Evolutionary conservation across 2,888 invertebrate species (phyloP).

Genomic region (Hyposoter dolosus): DNA sequence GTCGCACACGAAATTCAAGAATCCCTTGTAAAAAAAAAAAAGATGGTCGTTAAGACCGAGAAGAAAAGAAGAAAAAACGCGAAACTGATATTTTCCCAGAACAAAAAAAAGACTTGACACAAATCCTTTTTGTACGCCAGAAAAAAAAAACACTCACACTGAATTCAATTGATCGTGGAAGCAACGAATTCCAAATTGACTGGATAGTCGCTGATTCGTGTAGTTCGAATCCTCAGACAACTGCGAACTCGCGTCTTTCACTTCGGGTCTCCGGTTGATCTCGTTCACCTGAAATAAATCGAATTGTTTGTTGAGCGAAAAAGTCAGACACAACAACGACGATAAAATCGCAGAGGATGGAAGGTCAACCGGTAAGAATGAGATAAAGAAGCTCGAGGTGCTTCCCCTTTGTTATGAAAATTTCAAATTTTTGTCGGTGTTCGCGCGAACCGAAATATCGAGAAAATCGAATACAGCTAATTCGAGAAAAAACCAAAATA

Average conservation of each 20-base stretch:
- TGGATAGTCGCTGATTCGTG: constrained; percentile 24
- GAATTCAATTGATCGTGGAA: constrained; percentile 56
- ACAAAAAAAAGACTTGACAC: background rate
- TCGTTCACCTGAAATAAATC: constrained; percentile 70
- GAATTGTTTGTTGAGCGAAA: constrained; percentile 13
- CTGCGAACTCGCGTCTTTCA: constrained; percentile 68
- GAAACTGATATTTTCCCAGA: background rate
- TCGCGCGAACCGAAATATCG: background rate
- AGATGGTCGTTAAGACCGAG: background rate
- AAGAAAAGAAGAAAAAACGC: background rate
- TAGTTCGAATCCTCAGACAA: constrained; percentile 50
- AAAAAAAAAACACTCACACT: constrained; percentile 54
- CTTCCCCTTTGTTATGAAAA: constrained; percentile 74
- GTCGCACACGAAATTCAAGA: background rate
- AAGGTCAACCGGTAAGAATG: constrained; percentile 59
- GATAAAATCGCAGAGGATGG: constrained; percentile 43
- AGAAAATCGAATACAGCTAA: background rate
- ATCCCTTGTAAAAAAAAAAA: background rate
- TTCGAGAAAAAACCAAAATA: too few relatives aligned
- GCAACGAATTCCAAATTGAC: constrained; percentile 60
- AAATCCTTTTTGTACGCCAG: background rate
- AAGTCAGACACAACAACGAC: constrained; percentile 13
- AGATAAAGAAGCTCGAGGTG: constrained; percentile 24
- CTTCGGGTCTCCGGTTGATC: constrained; percentile 63
- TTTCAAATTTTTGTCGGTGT: constrained; percentile 20